Evolutionary conservation across 2,888 invertebrate species (phyloP).

Genomic region (Idaea dimidiata): DNA sequence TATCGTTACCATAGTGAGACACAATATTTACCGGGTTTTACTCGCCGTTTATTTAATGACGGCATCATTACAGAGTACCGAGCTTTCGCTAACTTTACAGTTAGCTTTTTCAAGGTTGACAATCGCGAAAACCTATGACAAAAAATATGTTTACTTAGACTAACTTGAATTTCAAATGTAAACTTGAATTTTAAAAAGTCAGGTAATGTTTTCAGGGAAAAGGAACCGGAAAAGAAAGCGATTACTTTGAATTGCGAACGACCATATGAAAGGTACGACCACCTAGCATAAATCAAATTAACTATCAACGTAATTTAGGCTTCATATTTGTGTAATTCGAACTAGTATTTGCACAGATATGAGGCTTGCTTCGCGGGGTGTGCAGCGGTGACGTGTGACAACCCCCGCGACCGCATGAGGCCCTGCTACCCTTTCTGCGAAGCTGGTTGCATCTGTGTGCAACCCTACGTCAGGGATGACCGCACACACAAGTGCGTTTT

Average conservation of each 20-base stretch:
- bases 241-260: conserved; percentile 57
- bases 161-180: background rate
- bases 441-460: conserved; percentile 66
- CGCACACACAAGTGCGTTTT: conserved; percentile 73
- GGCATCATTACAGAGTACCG: too few species aligned
- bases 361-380: conserved; percentile 73
- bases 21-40: too few species aligned
- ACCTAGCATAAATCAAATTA: conserved; percentile 4
- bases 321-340: conserved; percentile 8
- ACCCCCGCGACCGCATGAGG: conserved; percentile 68
- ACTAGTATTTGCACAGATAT: conserved; percentile 39
- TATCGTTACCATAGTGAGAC: too few species aligned
- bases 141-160: too few species aligned
- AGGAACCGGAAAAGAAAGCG: conserved; percentile 56
- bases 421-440: conserved; percentile 77
- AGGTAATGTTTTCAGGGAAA: conserved; percentile 48
- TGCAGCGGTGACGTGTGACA: conserved; percentile 70
- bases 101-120: too few species aligned
- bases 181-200: conserved; percentile 6
- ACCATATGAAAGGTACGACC: conserved; percentile 69
- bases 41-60: too few species aligned
- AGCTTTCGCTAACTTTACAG: too few species aligned
- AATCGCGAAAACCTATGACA: too few species aligned
- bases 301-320: background rate
- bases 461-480: conserved; percentile 69